phyloP scores from a whole-genome alignment of 2,888 invertebrate species.

The Nomada hirtipes region DNA sequence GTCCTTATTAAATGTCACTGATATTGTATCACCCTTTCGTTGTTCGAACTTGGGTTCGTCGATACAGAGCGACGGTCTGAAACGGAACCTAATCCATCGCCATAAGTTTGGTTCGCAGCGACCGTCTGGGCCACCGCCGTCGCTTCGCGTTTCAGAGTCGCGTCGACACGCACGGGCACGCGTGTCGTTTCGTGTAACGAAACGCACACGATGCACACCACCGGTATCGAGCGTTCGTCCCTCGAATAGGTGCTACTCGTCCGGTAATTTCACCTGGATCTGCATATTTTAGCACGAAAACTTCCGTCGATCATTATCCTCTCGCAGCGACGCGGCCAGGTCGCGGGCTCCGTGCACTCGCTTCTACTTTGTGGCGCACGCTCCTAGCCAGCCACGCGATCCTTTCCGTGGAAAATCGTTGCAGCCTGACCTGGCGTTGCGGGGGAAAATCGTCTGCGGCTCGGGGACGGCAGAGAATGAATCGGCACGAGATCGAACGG shows the following conservation, averaged over 20 bases:
- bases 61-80: no score
- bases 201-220: slow-evolving; percentile 56
- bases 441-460: slow-evolving; percentile 19
- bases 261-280: slow-evolving; percentile 82
- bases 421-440: slow-evolving; percentile 49
- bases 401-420: slow-evolving; percentile 65
- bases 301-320: slow-evolving; percentile 84
- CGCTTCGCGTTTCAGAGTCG: slow-evolving; percentile 17
- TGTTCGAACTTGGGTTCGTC: no score
- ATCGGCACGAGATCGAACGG: background rate
- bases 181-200: slow-evolving; percentile 34
- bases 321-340: slow-evolving; percentile 60
- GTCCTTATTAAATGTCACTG: no score
- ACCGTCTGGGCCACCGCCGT: slow-evolving; percentile 1
- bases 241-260: slow-evolving; percentile 78
- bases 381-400: slow-evolving; percentile 51
- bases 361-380: slow-evolving; percentile 55
- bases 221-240: slow-evolving; percentile 48
- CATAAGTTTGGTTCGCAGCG: background rate
- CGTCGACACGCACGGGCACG: slow-evolving; percentile 16
- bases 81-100: no score
- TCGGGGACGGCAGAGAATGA: background rate
- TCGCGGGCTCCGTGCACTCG: slow-evolving; percentile 48
- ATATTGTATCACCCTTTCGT: no score
- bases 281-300: slow-evolving; percentile 84